phyloP scores from a whole-genome alignment of 2,113 vertebrate species.

The Calonectris borealis region DNA sequence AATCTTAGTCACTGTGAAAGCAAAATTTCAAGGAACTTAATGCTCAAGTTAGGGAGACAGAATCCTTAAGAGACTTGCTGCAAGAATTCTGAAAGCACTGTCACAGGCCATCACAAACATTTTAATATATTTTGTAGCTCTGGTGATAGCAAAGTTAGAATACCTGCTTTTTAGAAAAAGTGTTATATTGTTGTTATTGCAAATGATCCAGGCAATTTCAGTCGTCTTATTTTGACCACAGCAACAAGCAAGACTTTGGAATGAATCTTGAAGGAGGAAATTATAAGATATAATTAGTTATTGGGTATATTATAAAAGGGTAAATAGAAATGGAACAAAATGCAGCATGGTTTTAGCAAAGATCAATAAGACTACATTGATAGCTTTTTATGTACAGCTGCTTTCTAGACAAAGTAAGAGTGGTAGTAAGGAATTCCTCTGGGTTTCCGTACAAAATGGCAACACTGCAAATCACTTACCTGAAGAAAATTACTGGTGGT shows the following conservation, averaged over 20 bases:
- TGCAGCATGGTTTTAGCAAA: not conserved
- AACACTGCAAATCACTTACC: not conserved
- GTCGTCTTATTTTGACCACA: not conserved
- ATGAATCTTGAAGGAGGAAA: not conserved
- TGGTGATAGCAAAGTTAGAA: not conserved
- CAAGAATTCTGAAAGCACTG: not conserved
- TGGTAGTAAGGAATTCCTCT: not conserved
- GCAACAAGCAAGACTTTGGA: not conserved
- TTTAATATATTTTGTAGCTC: not conserved
- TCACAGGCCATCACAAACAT: not conserved
- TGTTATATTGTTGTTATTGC: not conserved
- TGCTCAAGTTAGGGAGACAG: not conserved
- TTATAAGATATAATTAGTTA: not conserved
- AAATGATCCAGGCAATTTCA: not conserved
- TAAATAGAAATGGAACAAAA: not conserved
- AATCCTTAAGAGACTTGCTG: not conserved
- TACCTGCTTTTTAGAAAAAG: not conserved
- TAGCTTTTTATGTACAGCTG: not conserved
- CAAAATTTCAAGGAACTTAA: conserved; percentile 1
- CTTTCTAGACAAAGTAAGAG: not conserved
- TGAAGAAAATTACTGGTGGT: not conserved
- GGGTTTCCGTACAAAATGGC: rapidly evolving
- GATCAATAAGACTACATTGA: not conserved
- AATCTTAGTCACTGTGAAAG: not conserved
- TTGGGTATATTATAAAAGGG: not conserved